phyloP scores from a whole-genome alignment of 2,888 invertebrate species.

The Quadroppia sp. region DNA sequence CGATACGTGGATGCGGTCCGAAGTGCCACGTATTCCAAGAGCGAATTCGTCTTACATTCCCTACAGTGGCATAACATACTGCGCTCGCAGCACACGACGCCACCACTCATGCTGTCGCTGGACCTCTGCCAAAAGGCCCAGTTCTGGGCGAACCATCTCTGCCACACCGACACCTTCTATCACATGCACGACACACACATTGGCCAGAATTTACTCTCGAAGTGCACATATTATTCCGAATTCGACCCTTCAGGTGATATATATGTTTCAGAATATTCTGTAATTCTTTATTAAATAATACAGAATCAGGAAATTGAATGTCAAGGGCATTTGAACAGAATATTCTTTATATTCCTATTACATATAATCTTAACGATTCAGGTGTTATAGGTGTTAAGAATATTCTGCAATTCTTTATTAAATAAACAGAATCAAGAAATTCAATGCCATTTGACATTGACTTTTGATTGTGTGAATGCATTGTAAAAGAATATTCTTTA shows the following conservation, averaged over 20 bases:
- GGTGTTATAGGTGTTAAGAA: neutral
- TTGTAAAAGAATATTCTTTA: no score
- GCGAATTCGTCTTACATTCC: conserved; percentile 67
- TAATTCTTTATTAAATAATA: no score
- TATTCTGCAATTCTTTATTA: no score
- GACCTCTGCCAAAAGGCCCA: conserved; percentile 73
- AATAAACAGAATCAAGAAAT: no score
- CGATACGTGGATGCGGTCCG: conserved; percentile 1
- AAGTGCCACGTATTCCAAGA: conserved; percentile 35
- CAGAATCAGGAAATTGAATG: no score
- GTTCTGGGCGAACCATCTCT: conserved; percentile 80
- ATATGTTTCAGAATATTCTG: neutral
- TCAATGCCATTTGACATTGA: no score
- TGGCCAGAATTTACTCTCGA: conserved; percentile 64
- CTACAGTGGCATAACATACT: conserved; percentile 79
- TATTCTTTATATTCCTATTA: no score
- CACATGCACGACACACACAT: conserved; percentile 67
- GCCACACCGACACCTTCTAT: conserved; percentile 73
- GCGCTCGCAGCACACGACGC: conserved; percentile 68
- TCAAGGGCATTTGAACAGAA: no score
- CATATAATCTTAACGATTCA: no score
- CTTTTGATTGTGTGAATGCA: no score
- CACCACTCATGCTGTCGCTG: conserved; percentile 66
- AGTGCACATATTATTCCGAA: conserved; percentile 13
- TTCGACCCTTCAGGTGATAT: conserved; percentile 8